Conservation (phyloP, 1,140 invertebrate genomes). For the Odontomachus brunneus region DNA sequence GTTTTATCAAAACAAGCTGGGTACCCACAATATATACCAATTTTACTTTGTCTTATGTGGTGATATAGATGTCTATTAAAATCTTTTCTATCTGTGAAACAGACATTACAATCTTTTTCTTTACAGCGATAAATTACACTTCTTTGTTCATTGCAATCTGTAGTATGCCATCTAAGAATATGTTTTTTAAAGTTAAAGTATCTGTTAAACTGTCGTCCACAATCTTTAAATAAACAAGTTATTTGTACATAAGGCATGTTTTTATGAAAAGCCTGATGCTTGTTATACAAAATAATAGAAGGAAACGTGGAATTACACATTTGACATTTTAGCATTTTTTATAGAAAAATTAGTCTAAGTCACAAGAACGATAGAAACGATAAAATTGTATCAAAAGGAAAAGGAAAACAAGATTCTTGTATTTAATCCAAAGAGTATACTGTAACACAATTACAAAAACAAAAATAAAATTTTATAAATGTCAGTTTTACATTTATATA, state of each 20-base stretch:
- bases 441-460: too few relatives aligned
- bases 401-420: too few relatives aligned
- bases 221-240: neutral
- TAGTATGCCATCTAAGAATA: conserved; percentile 4
- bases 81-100: too few relatives aligned
- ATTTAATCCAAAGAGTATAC: too few relatives aligned
- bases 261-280: conserved; percentile 10
- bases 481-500: too few relatives aligned
- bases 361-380: too few relatives aligned
- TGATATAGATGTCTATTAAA: conserved; percentile 13
- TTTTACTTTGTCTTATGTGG: conserved; percentile 26
- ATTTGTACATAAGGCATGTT: conserved; percentile 9
- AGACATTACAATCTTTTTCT: conserved; percentile 6
- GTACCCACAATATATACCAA: conserved; percentile 13
- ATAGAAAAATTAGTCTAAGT: too few relatives aligned
- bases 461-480: too few relatives aligned
- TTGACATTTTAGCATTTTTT: neutral
- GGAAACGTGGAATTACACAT: conserved; percentile 10
- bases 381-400: too few relatives aligned
- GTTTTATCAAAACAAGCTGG: neutral
- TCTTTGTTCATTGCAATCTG: neutral
- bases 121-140: neutral
- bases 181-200: too few relatives aligned
- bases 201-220: conserved; percentile 5
- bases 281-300: conserved; percentile 22